Percentiles rank a stretch among this genome's conserved stretches.
phyloP scores from a whole-genome alignment of 2,113 vertebrate genomes.

The Suncus etruscus region DNA sequence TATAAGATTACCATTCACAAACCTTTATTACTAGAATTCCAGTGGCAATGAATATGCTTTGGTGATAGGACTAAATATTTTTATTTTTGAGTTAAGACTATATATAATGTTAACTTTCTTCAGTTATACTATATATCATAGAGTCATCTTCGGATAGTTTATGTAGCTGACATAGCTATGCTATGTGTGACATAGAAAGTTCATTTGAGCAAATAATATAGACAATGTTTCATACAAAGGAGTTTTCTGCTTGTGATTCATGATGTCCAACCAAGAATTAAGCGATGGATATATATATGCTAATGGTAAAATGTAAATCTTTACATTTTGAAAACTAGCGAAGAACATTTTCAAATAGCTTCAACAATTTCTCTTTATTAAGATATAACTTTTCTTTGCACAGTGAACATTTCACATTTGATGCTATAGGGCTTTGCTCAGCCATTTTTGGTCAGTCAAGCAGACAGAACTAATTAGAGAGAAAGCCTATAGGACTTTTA shows the following conservation, averaged over 20 bases:
- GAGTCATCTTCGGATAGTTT: not conserved
- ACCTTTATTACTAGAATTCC: not conserved
- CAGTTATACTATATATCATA: not conserved
- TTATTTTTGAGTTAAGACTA: not conserved
- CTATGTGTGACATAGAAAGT: not conserved
- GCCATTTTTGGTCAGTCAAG: not conserved
- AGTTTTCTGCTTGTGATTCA: constrained; percentile 9
- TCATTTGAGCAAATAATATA: not conserved
- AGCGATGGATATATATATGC: not conserved
- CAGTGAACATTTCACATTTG: not conserved
- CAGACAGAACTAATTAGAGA: not conserved
- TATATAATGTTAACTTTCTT: not conserved
- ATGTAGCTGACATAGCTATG: not conserved
- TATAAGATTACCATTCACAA: not conserved
- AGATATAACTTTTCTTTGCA: not conserved
- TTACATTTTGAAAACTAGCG: not conserved
- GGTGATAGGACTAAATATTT: not conserved
- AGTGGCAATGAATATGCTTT: not conserved
- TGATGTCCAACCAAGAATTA: not conserved
- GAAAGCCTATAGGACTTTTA: not conserved
- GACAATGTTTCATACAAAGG: not conserved
- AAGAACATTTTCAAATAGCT: not conserved
- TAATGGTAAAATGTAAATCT: not conserved
- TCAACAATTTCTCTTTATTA: not conserved
- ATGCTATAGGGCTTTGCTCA: not conserved